Base-by-base conservation (phyloP, 2,888 invertebrate genomes). In the Lamproptera curius region DNA sequence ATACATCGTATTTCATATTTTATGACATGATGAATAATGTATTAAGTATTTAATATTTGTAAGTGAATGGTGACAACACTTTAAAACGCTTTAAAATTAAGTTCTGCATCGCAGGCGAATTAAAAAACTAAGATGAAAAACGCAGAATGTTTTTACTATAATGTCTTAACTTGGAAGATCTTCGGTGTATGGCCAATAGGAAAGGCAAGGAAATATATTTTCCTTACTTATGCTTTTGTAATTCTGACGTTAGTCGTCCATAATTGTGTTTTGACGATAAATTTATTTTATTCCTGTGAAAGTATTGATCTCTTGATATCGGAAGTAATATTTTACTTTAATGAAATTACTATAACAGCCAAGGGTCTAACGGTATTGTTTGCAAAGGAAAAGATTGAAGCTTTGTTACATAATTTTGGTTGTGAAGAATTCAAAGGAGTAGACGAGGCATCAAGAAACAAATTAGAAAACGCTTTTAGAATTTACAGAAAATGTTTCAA, bases 361-460 rank as follows among this genome's bases (percentile, higher is more conserved):
- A 79, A 80, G 67, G 58, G 71, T 45, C 48, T 63, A 13, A 75
- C 67, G 55, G 52, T 79, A 2, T 23, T 77, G 13, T 51, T 65
- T 2, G 69, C 58, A 62, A 63, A 67, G 46, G 52, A 63, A 14
- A 58, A 69, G 55, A 43, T 43, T 17, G 16, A 62, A 15, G 54
- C 61, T 6, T 53, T 61, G 2, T 61, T 79, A 9, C 50, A 69
- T 46, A 53, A 72, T 33, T 58, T 80, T 6, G 69, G 78, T 41
- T 60, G 65, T 37, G 61, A 72, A 3, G 59, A 63, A 40, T 69
- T 79, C 52, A 46, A 55, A 13, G 65, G 62, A 1, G 60, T 64
- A 11, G 68, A 69, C 47, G 53, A 61, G 33, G 51, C 47, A 2
- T 63, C 65, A 31, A 57, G 61, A 39, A 36, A 36, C 9, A 16